Evolutionary conservation across 2,797 vertebrate species (phyloP).

Genomic region (Propithecus perrieri): DNA sequence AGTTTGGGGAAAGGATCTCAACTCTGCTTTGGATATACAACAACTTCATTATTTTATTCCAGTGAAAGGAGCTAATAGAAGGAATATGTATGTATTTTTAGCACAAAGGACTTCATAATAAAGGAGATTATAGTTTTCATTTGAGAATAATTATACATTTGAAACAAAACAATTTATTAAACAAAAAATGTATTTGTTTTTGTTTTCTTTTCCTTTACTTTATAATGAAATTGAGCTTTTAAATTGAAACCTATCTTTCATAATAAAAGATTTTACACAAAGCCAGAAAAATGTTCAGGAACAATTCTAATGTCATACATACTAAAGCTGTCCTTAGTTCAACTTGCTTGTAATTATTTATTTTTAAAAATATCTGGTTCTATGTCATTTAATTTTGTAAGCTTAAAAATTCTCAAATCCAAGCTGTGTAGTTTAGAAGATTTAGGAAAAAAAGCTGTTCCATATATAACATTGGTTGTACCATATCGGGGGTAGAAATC

Average conservation of each 20-base stretch:
- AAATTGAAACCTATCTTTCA: background rate
- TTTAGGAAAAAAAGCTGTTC: constrained; percentile 38
- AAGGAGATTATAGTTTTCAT: constrained; percentile 44
- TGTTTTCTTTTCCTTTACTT: constrained; percentile 17
- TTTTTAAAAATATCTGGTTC: background rate
- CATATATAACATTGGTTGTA: constrained; percentile 25
- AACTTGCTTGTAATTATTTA: background rate
- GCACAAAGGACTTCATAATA: constrained; percentile 5
- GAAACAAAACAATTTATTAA: constrained; percentile 30
- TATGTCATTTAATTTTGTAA: constrained; percentile 35
- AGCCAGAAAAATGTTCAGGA: background rate
- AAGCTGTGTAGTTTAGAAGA: constrained; percentile 20
- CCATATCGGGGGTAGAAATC: constrained; percentile 34
- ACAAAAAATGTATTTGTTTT: background rate
- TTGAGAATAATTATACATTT: constrained; percentile 47
- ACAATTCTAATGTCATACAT: background rate
- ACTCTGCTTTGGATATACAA: constrained; percentile 32
- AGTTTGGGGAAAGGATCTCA: background rate
- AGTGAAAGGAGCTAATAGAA: constrained; percentile 9
- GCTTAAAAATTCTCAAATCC: background rate
- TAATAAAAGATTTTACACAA: constrained; percentile 15
- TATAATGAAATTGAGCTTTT: constrained; percentile 29
- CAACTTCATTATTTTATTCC: constrained; percentile 39
- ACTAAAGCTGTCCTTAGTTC: background rate
- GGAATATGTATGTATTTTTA: background rate